Conservation (phyloP, 2,888 invertebrate species). For the Xestia sexstrigata region DNA sequence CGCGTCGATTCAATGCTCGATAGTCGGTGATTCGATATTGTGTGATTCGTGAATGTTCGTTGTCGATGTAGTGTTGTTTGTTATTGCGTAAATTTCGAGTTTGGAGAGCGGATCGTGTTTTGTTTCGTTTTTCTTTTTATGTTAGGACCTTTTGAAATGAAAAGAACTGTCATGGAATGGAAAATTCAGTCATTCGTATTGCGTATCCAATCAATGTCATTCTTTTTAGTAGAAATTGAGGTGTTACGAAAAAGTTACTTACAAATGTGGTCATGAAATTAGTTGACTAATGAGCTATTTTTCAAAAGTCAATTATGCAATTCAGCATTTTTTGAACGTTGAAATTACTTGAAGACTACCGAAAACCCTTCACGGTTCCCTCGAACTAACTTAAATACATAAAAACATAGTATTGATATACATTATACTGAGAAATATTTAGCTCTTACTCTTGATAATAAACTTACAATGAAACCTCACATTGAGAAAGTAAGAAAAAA, state of each 20-base stretch:
- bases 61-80: slow-evolving; percentile 37
- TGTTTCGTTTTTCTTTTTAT: slow-evolving; percentile 30
- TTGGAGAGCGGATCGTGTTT: slow-evolving; percentile 14
- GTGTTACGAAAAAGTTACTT: not conserved
- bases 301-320: no score
- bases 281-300: not conserved
- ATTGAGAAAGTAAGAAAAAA: no score
- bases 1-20: slow-evolving; percentile 43
- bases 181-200: not conserved
- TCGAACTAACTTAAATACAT: not conserved
- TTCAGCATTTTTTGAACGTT: not conserved
- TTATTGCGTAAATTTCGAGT: slow-evolving; percentile 36
- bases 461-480: no score
- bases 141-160: slow-evolving; percentile 7
- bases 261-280: not conserved
- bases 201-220: not conserved
- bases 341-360: not conserved
- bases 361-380: not conserved
- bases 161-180: slow-evolving; percentile 7
- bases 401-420: not conserved
- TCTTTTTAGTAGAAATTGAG: not conserved
- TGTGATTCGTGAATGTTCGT: slow-evolving; percentile 45
- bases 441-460: no score
- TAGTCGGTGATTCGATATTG: slow-evolving; percentile 49
- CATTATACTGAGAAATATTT: no score